Evolutionary conservation across 2,888 invertebrate species (phyloP).

Genomic region (Troglohyphantes excavatus): DNA sequence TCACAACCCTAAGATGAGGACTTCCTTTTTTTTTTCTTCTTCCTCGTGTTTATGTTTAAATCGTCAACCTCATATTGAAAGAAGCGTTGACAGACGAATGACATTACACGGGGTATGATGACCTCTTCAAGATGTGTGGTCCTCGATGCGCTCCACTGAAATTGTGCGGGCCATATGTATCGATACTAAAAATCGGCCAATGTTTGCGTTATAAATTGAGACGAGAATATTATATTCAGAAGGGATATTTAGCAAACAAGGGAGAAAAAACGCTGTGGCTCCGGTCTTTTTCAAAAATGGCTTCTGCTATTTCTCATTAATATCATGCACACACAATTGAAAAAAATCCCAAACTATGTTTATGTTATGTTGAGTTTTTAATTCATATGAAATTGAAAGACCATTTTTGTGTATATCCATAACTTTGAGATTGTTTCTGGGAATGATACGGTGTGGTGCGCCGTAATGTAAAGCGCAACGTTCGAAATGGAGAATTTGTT

Average conservation of each 20-base stretch:
- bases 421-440: not conserved
- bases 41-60: slow-evolving; percentile 38
- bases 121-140: slow-evolving; percentile 70
- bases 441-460: not conserved
- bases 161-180: slow-evolving; percentile 39
- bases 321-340: too few species aligned
- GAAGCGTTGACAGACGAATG: slow-evolving; percentile 61
- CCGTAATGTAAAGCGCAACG: not conserved
- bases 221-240: slow-evolving; percentile 9
- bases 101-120: slow-evolving; percentile 67
- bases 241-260: too few species aligned
- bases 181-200: slow-evolving; percentile 12
- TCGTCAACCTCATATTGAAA: slow-evolving; percentile 64
- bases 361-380: not conserved
- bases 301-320: not conserved
- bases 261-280: too few species aligned
- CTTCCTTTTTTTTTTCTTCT: not conserved
- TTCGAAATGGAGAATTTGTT: not conserved
- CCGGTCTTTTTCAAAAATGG: not conserved
- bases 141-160: slow-evolving; percentile 39
- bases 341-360: not conserved
- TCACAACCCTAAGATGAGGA: not conserved
- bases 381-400: slow-evolving; percentile 6
- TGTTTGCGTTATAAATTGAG: slow-evolving; percentile 24
- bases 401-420: not conserved